Base-by-base conservation (phyloP, 2,888 invertebrate genomes). In the Cantharis rufa region DNA sequence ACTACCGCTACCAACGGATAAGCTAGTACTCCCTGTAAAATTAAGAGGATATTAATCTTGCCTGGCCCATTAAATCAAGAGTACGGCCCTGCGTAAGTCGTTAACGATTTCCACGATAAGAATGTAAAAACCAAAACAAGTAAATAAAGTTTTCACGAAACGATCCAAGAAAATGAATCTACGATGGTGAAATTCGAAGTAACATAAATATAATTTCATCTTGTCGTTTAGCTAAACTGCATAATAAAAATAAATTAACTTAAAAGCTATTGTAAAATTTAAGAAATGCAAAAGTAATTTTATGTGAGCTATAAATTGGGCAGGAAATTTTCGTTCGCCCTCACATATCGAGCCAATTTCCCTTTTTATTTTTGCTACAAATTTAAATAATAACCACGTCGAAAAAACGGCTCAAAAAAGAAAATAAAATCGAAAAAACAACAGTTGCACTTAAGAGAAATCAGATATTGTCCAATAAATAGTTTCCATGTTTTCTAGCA, bases 281-380 rank as follows among this genome's bases (percentile, higher is more conserved):
- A 62, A 73, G 73, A 73, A 69, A 73, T 69, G 73, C 73, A 69
- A 62, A 73, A 73, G 69, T 69, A 69, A 72, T 72, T 72, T 72
- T 72, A 72, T 72, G 72, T 61, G 48, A 11, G 61, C 68, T 61
- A 69, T 73, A 73, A 73, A 73, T 73, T 73, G 63, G n/a, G 69
- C 27, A 62, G 69, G 68, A 73, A 73, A 73, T 69, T 62, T 63
- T 62, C 18, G 24, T 21, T 21, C 24, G 64, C n/a, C 18, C 64
- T 21, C 24, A 24, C 64, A 24, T 21, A 66, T 66, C 64, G 64
- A 21, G 18, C 4, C n/a, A 48, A 48, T n/a, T 48, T 48, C 13
- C 48, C n/a, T 48, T 48, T 48, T 48, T 48, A 48, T 48, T 48
- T 48, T 48, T 21, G 11, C 21, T 21, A 66, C 64, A 24, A 66